Evolutionary conservation across 92 coral and sea anemone genomes (phyloP).

Genomic region (Metridium senile): DNA sequence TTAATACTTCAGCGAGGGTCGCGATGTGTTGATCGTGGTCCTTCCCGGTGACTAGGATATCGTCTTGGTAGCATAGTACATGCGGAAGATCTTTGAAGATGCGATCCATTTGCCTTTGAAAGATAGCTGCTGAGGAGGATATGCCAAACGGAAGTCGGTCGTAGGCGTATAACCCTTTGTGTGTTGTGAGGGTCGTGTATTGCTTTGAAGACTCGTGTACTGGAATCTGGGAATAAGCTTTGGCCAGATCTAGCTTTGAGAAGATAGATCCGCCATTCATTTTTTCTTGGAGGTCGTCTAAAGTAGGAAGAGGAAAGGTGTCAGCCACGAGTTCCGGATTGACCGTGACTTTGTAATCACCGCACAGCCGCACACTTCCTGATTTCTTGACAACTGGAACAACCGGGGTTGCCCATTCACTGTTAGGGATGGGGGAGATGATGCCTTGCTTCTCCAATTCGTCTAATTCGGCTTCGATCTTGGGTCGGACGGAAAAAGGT

Average conservation of each 20-base stretch:
- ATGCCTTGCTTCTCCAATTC: not conserved
- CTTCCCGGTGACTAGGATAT: constrained; percentile 19
- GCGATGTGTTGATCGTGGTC: constrained; percentile 13
- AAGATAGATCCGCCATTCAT: constrained; percentile 39
- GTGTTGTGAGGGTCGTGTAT: constrained; percentile 19
- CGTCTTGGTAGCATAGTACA: not conserved
- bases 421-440: not conserved
- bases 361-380: not conserved
- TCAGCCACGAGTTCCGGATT: constrained; percentile 45
- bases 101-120: constrained; percentile 21
- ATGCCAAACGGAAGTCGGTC: constrained; percentile 36
- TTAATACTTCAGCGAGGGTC: not conserved
- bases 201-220: constrained; percentile 18
- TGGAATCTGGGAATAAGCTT: constrained; percentile 42
- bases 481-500: not conserved
- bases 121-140: constrained; percentile 14
- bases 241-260: constrained; percentile 48
- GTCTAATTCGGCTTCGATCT: not conserved
- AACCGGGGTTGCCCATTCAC: not conserved
- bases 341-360: constrained; percentile 17
- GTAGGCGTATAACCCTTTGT: constrained; percentile 3
- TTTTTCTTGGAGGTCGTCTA: constrained; percentile 19
- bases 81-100: not conserved
- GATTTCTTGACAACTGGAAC: not conserved
- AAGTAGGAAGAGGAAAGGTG: constrained; percentile 27